Conservation (phyloP, 2,113 vertebrate genomes). For the Nibea coibor region DNA sequence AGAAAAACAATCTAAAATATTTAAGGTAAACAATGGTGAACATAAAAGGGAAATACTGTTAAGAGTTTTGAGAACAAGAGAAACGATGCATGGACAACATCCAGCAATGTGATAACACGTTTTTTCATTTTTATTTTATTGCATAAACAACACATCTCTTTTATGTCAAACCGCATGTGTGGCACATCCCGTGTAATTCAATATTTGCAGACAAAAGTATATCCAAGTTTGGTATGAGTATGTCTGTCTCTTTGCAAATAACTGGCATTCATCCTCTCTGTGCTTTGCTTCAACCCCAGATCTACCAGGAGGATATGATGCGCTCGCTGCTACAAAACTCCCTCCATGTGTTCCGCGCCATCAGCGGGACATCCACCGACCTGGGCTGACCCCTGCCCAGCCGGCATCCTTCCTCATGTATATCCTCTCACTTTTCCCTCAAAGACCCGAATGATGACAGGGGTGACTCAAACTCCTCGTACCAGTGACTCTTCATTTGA, state of each 20-base stretch:
- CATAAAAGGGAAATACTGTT: neutral
- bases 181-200: too few relatives aligned
- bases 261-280: neutral
- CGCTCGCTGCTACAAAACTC: slow-evolving; percentile 92
- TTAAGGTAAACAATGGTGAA: neutral
- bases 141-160: neutral
- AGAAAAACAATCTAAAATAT: neutral
- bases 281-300: slow-evolving; percentile 78
- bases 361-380: slow-evolving; percentile 91
- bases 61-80: neutral
- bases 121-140: too few relatives aligned
- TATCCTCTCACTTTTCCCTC: neutral
- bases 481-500: neutral
- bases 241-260: neutral
- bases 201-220: neutral
- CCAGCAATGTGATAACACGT: neutral
- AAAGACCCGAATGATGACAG: slow-evolving; percentile 4
- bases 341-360: slow-evolving; percentile 94
- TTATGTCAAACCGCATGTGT: too few relatives aligned
- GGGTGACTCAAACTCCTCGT: neutral
- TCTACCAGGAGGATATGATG: slow-evolving; percentile 92
- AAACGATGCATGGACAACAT: neutral
- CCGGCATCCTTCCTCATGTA: neutral
- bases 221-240: neutral
- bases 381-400: slow-evolving; percentile 79